Conservation (phyloP, 1,140 invertebrate species). For the Drosophila ercepeae region DNA sequence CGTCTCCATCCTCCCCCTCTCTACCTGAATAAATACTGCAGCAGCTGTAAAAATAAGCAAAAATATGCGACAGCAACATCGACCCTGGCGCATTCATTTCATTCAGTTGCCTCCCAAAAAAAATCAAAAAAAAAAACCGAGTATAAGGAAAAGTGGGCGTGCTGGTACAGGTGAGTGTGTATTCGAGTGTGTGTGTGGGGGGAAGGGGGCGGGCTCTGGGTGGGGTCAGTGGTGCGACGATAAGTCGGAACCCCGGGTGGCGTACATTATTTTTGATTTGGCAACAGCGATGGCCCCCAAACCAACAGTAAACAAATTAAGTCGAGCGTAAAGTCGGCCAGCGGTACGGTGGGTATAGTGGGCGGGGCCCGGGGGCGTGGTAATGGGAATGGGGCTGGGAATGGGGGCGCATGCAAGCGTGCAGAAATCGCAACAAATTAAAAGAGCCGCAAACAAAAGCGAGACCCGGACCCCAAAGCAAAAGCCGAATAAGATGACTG, state of each 20-base stretch:
- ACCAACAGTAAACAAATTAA: slow-evolving; percentile 82
- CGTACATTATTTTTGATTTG: slow-evolving; percentile 64
- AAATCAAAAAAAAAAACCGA: neutral
- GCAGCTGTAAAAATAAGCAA: slow-evolving; percentile 55
- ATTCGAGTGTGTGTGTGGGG: neutral
- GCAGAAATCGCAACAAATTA: slow-evolving; percentile 77
- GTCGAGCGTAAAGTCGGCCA: slow-evolving; percentile 76
- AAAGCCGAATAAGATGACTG: slow-evolving; percentile 51
- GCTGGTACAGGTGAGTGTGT: slow-evolving; percentile 2
- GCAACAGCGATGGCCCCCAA: slow-evolving; percentile 69
- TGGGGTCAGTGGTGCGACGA: neutral
- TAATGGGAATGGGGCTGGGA: neutral
- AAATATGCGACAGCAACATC: slow-evolving; percentile 62
- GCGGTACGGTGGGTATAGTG: slow-evolving; percentile 7
- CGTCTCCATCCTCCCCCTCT: neutral
- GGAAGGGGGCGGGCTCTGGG: neutral
- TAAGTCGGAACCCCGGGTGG: slow-evolving; percentile 32
- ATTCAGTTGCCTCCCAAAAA: slow-evolving; percentile 8
- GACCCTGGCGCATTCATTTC: slow-evolving; percentile 52
- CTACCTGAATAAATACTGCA: slow-evolving; percentile 68
- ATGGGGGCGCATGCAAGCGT: slow-evolving; percentile 56
- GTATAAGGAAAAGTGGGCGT: slow-evolving; percentile 4
- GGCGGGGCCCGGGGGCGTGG: neutral
- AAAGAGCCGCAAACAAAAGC: slow-evolving; percentile 58
- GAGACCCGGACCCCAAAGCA: slow-evolving; percentile 38